Conservation (phyloP, 2,797 vertebrate species). For the Poecilia velifera region DNA sequence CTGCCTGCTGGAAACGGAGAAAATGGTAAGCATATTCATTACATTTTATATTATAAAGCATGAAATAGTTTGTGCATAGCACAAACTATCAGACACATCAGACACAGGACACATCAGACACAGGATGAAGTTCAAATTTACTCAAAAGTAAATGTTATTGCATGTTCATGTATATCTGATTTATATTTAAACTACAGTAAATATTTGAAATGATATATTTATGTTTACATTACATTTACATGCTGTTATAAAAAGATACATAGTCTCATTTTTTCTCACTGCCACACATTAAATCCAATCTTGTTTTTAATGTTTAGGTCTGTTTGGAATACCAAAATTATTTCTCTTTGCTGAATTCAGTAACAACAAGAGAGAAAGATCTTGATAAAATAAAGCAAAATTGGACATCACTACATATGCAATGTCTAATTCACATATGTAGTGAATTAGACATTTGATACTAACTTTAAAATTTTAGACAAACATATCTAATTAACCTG, state of each 20-base stretch:
- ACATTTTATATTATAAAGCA: not conserved
- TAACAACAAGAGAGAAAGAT: not conserved
- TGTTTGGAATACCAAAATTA: not conserved
- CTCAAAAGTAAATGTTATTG: no score
- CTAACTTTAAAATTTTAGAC: not conserved
- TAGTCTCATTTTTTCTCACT: not conserved
- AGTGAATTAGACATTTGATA: not conserved
- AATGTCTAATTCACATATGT: no score
- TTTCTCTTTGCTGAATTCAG: not conserved
- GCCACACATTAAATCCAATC: not conserved
- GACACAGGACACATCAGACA: not conserved
- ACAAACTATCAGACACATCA: no score
- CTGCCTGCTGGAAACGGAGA: constrained; percentile 14
- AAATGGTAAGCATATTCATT: constrained; percentile 7
- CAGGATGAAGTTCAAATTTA: not conserved
- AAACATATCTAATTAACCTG: not conserved
- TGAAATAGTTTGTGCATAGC: not conserved
- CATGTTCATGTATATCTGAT: not conserved
- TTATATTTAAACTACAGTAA: not conserved
- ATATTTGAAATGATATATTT: not conserved
- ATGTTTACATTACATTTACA: not conserved
- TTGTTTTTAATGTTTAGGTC: not conserved
- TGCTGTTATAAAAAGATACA: not conserved
- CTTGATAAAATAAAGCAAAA: not conserved
- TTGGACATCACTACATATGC: not conserved